phyloP scores from a whole-genome alignment of 2,113 vertebrate species.

The Spea bombifrons region DNA sequence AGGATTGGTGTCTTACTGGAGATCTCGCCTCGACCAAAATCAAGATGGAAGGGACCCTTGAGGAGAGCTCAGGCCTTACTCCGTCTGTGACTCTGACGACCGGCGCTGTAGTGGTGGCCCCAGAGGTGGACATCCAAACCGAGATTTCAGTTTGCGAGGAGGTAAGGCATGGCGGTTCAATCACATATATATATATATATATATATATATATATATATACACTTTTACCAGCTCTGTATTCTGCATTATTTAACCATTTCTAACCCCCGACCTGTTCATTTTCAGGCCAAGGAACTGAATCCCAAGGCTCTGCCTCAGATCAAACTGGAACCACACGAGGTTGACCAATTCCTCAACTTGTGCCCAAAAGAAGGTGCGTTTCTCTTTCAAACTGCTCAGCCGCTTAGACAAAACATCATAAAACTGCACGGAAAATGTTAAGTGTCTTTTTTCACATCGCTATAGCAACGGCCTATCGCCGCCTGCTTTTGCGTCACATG shows the following conservation, averaged over 20 bases:
- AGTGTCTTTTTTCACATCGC: background rate
- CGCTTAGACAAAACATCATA: background rate
- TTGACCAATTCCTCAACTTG: constrained; percentile 95
- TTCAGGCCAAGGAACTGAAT: constrained; percentile 75
- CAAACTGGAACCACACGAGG: constrained; percentile 96
- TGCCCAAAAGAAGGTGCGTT: constrained; percentile 84
- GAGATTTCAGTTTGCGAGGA: constrained; percentile 12
- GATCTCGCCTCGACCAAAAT: constrained; percentile 68
- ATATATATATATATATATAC: too few relatives aligned
- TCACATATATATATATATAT: background rate
- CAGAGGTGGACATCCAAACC: constrained; percentile 56
- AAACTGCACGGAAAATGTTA: background rate
- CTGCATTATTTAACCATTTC: too few relatives aligned
- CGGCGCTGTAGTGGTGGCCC: constrained; percentile 50
- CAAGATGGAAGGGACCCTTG: constrained; percentile 78
- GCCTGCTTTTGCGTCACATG: too few relatives aligned
- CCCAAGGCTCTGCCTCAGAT: constrained; percentile 83
- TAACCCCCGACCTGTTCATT: background rate
- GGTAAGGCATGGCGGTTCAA: background rate
- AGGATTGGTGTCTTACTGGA: constrained; percentile 83
- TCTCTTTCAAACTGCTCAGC: background rate
- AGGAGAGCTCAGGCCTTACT: constrained; percentile 74
- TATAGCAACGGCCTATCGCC: too few relatives aligned
- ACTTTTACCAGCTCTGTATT: too few relatives aligned
- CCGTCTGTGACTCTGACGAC: constrained; percentile 78